Evolutionary conservation across 2,113 vertebrate genomes (phyloP).

Genomic region (Sander vitreus): DNA sequence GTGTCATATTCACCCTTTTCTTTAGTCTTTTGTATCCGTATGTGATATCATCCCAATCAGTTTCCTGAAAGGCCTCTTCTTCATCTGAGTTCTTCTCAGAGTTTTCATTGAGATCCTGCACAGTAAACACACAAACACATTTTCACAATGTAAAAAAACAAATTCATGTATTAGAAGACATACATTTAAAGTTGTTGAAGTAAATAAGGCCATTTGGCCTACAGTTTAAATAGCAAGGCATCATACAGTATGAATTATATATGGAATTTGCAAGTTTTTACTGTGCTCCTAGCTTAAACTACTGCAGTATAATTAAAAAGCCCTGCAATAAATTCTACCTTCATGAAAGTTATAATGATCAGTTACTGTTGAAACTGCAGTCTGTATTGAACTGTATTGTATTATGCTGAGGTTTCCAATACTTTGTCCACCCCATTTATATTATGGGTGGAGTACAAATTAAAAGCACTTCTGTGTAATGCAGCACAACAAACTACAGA

Average conservation of each 20-base stretch:
- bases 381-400: no score
- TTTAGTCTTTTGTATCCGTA: conserved; percentile 70
- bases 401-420: no score
- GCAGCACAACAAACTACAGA: no score
- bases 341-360: no score
- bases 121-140: conserved; percentile 4
- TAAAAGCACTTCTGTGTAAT: background rate
- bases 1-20: conserved; percentile 72
- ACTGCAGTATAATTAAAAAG: background rate
- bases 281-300: background rate
- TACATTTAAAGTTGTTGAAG: no score
- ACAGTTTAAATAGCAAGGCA: background rate
- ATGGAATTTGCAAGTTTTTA: background rate
- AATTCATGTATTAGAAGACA: background rate
- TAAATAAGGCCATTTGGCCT: background rate
- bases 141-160: background rate
- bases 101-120: conserved; percentile 71
- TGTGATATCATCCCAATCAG: conserved; percentile 78
- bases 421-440: no score
- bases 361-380: no score
- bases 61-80: conserved; percentile 71
- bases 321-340: no score
- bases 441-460: background rate
- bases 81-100: conserved; percentile 58
- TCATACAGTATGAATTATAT: background rate